Evolutionary conservation across 2,888 invertebrate genomes (phyloP).

Genomic region (Stramonita haemastoma): DNA sequence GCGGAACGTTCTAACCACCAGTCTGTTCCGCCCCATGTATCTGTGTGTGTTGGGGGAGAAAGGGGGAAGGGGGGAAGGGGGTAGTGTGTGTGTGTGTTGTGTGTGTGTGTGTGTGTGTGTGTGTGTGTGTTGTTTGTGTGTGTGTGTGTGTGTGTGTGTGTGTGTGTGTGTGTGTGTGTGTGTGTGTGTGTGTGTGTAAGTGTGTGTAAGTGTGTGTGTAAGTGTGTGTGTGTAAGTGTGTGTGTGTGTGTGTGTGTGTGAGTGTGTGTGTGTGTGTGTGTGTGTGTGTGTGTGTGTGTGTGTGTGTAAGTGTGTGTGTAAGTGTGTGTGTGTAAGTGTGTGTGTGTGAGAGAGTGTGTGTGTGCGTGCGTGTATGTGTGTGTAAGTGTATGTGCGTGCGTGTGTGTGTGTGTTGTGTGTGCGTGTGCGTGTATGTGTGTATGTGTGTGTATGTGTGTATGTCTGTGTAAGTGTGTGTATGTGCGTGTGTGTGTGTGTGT

Average conservation of each 20-base stretch:
- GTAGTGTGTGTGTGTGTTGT: not conserved
- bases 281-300: too few relatives aligned
- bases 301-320: too few relatives aligned
- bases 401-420: not conserved
- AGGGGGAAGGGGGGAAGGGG: not conserved
- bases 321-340: too few relatives aligned
- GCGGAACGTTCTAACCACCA: too few relatives aligned
- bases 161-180: not conserved
- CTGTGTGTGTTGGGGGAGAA: not conserved
- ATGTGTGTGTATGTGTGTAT: not conserved
- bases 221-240: not conserved
- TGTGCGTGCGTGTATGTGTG: too few relatives aligned
- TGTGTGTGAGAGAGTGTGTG: too few relatives aligned
- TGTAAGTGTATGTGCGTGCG: not conserved
- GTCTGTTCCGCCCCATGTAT: too few relatives aligned
- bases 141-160: conserved; percentile 1
- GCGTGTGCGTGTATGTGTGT: not conserved
- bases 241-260: not conserved
- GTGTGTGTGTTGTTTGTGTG: not conserved
- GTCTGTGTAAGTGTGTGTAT: too few relatives aligned
- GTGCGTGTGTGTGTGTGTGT: too few relatives aligned
- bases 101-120: not conserved
- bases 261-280: not conserved
- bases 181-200: not conserved
- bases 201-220: not conserved